Evolutionary conservation across 2,113 vertebrate genomes (phyloP).

Genomic region (Trematocara macrostoma): DNA sequence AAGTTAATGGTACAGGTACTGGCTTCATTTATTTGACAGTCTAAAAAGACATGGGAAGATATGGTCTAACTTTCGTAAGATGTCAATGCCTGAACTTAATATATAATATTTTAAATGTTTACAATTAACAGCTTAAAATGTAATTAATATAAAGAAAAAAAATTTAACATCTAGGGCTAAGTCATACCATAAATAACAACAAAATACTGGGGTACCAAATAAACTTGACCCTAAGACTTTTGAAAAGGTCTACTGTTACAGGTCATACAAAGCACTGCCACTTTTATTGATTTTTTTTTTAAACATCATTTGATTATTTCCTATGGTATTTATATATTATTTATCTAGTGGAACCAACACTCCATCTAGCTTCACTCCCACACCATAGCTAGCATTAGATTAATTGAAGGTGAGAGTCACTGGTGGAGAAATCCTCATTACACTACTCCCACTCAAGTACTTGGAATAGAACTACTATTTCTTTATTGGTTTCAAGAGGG

Average conservation of each 20-base stretch:
- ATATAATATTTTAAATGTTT: neutral
- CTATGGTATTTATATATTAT: neutral
- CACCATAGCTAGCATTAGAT: neutral
- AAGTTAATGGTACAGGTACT: neutral
- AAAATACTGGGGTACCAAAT: neutral
- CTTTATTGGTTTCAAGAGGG: constrained; percentile 51
- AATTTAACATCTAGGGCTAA: neutral
- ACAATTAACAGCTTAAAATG: neutral
- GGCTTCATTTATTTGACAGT: neutral
- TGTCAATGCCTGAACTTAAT: neutral
- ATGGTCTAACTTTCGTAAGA: neutral
- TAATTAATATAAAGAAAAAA: neutral
- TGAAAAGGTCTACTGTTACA: neutral
- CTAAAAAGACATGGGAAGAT: neutral
- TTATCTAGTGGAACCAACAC: neutral
- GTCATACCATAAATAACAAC: neutral
- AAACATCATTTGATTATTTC: neutral
- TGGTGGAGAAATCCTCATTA: constrained; percentile 51
- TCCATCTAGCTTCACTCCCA: neutral
- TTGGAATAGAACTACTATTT: constrained; percentile 51
- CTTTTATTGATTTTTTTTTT: neutral
- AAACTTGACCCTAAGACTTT: neutral
- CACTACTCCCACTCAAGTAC: constrained; percentile 56
- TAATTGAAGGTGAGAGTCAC: constrained; percentile 42
- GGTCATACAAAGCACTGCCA: neutral